phyloP scores from a whole-genome alignment of 1,140 invertebrate genomes.

The Vanessa tameamea region DNA sequence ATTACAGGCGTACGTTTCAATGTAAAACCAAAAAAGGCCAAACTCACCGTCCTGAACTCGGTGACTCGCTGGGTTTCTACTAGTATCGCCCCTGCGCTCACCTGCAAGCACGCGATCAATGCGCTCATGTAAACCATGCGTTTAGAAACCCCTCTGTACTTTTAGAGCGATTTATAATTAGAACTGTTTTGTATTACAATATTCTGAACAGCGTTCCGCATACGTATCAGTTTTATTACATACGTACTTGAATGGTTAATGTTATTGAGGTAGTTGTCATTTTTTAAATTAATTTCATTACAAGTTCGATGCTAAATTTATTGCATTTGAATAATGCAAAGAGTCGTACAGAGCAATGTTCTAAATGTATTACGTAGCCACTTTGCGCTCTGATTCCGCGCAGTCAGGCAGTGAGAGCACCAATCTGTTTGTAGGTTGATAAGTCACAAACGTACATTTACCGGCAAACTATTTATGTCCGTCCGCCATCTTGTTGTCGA shows the following conservation, averaged over 20 bases:
- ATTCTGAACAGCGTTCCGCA: background rate
- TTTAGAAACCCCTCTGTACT: constrained; percentile 49
- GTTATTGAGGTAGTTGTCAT: background rate
- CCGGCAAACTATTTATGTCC: constrained; percentile 68
- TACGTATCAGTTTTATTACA: background rate
- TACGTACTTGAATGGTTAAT: background rate
- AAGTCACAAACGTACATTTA: constrained; percentile 67
- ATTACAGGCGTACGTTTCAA: constrained; percentile 31
- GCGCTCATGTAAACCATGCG: constrained; percentile 67
- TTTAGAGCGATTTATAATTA: constrained; percentile 41
- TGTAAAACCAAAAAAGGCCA: constrained; percentile 35
- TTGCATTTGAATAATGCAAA: constrained; percentile 11
- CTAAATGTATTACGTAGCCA: constrained; percentile 40
- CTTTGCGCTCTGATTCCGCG: constrained; percentile 48
- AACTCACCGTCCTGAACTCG: constrained; percentile 77
- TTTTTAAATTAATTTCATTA: background rate
- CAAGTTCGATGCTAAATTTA: background rate
- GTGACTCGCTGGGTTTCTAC: constrained; percentile 73
- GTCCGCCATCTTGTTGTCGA: constrained; percentile 74
- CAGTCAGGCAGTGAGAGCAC: constrained; percentile 45
- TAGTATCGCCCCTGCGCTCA: constrained; percentile 76
- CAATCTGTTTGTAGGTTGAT: constrained; percentile 63
- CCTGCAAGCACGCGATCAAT: constrained; percentile 78
- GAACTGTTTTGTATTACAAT: constrained; percentile 21
- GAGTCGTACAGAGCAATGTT: constrained; percentile 21